phyloP scores from a whole-genome alignment of 1,140 invertebrate species.

The Leptinotarsa undecemlineata region DNA sequence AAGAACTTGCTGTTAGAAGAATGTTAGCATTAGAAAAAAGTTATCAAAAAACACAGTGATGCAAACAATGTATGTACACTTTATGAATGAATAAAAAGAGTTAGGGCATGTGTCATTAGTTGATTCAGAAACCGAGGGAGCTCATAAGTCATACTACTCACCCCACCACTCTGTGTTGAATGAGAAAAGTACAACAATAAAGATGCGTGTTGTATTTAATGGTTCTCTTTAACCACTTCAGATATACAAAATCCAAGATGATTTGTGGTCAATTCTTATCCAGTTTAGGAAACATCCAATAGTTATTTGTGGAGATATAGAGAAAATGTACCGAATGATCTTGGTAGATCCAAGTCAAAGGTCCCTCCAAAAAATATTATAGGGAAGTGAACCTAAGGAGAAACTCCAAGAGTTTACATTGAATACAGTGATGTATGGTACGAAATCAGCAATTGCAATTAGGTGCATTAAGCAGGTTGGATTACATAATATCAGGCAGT shows the following conservation, averaged over 20 bases:
- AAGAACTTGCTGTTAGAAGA: background rate
- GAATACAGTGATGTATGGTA: background rate
- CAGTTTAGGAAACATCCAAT: slow-evolving; percentile 50
- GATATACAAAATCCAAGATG: slow-evolving; percentile 37
- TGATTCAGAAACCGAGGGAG: background rate
- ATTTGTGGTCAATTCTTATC: slow-evolving; percentile 35
- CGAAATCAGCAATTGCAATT: background rate
- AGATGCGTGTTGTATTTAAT: slow-evolving; percentile 7
- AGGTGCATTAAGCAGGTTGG: background rate
- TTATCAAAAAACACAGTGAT: slow-evolving; percentile 19
- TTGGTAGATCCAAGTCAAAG: background rate
- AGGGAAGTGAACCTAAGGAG: background rate
- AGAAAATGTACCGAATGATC: background rate
- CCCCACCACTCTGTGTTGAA: slow-evolving; percentile 1
- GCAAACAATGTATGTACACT: slow-evolving; percentile 11
- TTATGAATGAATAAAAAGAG: slow-evolving; percentile 29
- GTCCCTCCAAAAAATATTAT: background rate
- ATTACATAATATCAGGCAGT: slow-evolving; percentile 22
- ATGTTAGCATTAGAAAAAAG: slow-evolving; percentile 22
- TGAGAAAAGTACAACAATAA: background rate
- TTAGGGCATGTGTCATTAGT: slow-evolving; percentile 23
- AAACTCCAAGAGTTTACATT: background rate
- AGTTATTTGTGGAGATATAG: background rate
- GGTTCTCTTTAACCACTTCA: background rate
- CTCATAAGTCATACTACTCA: background rate